Percentiles rank a stretch among this genome's conserved stretches.
These are phyloP conservation scores for Thalassaphorura encarpata DNA, from an alignment of 1,140 invertebrate genomes.

Conservation along the genomic window DNA sequence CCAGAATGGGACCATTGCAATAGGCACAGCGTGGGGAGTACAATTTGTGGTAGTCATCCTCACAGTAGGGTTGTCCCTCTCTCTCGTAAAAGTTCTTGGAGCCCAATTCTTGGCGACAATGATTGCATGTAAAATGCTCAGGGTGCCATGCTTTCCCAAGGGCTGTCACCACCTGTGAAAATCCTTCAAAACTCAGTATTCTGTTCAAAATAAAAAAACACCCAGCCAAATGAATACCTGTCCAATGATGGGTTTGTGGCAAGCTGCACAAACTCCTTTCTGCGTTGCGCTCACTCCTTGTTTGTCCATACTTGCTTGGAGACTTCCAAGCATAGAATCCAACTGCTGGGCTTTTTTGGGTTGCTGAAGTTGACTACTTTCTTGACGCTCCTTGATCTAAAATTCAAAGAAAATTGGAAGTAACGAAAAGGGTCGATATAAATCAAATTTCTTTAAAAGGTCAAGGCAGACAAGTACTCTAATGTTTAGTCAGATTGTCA, in stretches of 20 bases:
- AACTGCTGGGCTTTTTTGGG: slow-evolving; percentile 48
- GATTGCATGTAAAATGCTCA: slow-evolving; percentile 95
- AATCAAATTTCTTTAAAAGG: neutral
- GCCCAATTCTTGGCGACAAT: slow-evolving; percentile 91
- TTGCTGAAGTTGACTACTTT: slow-evolving; percentile 26
- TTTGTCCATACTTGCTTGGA: slow-evolving; percentile 89
- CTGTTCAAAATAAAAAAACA: neutral
- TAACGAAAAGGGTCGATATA: no score
- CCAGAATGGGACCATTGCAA: slow-evolving; percentile 95
- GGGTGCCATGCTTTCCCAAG: slow-evolving; percentile 99
- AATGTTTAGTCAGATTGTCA: neutral
- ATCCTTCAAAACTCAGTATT: neutral
- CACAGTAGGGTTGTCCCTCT: slow-evolving; percentile 93
- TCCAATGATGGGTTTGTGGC: slow-evolving; percentile 95
- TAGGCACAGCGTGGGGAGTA: slow-evolving; percentile 97
- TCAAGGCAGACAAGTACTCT: neutral
- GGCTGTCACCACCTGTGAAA: slow-evolving; percentile 72
- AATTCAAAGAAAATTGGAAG: neutral
- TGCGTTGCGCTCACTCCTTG: slow-evolving; percentile 95
- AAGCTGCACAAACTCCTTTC: slow-evolving; percentile 95
- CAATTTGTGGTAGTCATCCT: slow-evolving; percentile 94
- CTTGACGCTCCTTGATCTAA: slow-evolving; percentile 28
- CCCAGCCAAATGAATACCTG: slow-evolving; percentile 46
- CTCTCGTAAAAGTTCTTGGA: slow-evolving; percentile 98
- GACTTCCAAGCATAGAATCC: slow-evolving; percentile 85